These are phyloP conservation scores for Pseudomyrmex concolor DNA, from an alignment of 1,140 invertebrate species.

Conservation along the genomic window DNA sequence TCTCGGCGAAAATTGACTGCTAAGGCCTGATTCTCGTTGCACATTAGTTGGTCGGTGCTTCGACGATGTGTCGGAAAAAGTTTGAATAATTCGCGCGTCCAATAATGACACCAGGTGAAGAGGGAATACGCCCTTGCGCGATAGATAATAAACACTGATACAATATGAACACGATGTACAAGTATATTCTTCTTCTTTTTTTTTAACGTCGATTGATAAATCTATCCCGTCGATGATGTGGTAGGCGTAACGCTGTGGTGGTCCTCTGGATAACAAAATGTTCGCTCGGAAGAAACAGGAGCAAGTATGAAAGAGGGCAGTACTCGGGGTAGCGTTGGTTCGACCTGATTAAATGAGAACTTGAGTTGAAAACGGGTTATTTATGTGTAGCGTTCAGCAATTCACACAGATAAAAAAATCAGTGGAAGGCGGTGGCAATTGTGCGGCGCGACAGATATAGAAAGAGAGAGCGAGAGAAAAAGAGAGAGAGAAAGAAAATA, in stretches of 20 bases:
- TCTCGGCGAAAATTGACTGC: conserved; percentile 43
- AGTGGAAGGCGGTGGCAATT: conserved; percentile 18
- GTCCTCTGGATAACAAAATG: conserved; percentile 50
- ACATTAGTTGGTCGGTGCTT: conserved; percentile 58
- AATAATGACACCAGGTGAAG: background rate
- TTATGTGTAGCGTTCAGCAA: conserved; percentile 40
- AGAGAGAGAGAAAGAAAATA: conserved; percentile 21
- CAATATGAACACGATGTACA: conserved; percentile 8
- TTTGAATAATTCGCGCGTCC: conserved; percentile 13
- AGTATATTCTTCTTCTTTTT: background rate
- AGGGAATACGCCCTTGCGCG: conserved; percentile 50
- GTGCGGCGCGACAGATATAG: conserved; percentile 18
- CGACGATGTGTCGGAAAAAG: background rate
- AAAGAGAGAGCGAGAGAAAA: conserved; percentile 20
- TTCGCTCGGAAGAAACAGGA: conserved; percentile 33
- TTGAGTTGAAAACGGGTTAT: conserved; percentile 20
- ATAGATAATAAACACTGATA: conserved; percentile 9
- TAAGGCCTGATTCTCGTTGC: conserved; percentile 71
- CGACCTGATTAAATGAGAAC: conserved; percentile 18
- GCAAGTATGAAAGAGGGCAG: conserved; percentile 67
- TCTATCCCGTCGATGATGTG: conserved; percentile 8
- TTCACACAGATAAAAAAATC: conserved; percentile 39
- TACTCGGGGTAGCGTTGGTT: conserved; percentile 63
- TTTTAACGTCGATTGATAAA: conserved; percentile 22
- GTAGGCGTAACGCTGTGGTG: background rate